Evolutionary conservation across 1,140 invertebrate species (phyloP).

Genomic region (Heliothis virescens): DNA sequence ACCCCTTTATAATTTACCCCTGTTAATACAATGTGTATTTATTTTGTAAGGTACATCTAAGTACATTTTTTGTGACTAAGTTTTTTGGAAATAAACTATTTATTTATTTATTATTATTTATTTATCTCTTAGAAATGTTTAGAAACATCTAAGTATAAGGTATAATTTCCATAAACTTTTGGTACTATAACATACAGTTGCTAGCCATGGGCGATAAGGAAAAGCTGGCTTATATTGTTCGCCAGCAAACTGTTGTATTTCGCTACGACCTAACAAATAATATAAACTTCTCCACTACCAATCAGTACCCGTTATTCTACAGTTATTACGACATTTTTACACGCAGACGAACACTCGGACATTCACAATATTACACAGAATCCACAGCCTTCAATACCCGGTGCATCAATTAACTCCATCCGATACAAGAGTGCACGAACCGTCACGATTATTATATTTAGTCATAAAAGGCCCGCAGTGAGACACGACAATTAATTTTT

Average conservation of each 20-base stretch:
- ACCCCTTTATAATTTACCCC: no score
- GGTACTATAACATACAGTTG: background rate
- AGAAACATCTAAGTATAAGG: background rate
- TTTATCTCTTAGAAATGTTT: no score
- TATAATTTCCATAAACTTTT: background rate
- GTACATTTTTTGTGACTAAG: no score
- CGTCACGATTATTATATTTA: conserved; percentile 49
- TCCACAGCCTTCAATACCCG: conserved; percentile 11
- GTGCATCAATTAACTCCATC: conserved; percentile 39
- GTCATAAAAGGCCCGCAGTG: conserved; percentile 45
- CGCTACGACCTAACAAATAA: background rate
- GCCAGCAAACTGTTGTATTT: background rate
- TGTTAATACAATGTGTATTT: no score
- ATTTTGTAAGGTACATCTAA: no score
- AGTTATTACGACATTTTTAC: conserved; percentile 19
- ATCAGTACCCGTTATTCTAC: background rate
- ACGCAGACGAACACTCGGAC: background rate
- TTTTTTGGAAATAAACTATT: no score
- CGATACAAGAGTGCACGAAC: conserved; percentile 35
- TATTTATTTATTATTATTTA: no score
- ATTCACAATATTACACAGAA: conserved; percentile 42
- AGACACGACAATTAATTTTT: conserved; percentile 40
- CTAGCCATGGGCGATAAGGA: background rate
- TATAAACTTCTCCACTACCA: background rate
- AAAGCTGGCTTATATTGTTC: background rate